phyloP scores from a whole-genome alignment of 2,113 vertebrate genomes.

The Rousettus leschenaultii region DNA sequence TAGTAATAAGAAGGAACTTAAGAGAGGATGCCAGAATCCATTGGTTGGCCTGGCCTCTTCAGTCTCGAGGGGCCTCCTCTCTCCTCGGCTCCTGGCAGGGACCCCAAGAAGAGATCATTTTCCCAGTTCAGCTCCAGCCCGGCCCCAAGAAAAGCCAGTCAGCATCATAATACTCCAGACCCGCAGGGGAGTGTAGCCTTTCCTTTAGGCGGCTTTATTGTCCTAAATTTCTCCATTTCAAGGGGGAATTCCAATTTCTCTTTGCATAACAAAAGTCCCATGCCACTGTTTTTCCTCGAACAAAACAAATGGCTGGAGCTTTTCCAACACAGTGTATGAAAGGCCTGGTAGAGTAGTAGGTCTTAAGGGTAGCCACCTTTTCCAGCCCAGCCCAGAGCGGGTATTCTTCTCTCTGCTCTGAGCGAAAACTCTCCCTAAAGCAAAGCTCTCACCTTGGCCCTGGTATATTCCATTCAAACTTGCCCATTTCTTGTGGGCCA shows the following conservation, averaged over 20 bases:
- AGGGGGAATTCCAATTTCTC: not conserved
- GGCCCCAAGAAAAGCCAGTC: not conserved
- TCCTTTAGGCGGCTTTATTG: not conserved
- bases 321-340: not conserved
- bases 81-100: not conserved
- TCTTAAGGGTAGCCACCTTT: not conserved
- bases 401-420: not conserved
- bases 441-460: not conserved
- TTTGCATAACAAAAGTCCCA: not conserved
- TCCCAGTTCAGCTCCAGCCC: not conserved
- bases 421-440: not conserved
- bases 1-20: not conserved
- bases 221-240: slow-evolving; percentile 6
- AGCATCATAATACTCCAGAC: not conserved
- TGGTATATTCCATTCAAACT: not conserved
- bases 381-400: not conserved
- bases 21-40: not conserved
- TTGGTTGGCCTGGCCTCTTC: not conserved
- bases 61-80: not conserved
- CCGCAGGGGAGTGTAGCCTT: not conserved
- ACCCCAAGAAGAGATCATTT: not conserved
- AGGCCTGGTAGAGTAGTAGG: not conserved
- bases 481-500: not conserved
- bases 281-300: not conserved
- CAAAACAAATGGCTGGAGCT: not conserved